phyloP scores from a whole-genome alignment of 2,888 invertebrate genomes.

The Rutpela maculata region DNA sequence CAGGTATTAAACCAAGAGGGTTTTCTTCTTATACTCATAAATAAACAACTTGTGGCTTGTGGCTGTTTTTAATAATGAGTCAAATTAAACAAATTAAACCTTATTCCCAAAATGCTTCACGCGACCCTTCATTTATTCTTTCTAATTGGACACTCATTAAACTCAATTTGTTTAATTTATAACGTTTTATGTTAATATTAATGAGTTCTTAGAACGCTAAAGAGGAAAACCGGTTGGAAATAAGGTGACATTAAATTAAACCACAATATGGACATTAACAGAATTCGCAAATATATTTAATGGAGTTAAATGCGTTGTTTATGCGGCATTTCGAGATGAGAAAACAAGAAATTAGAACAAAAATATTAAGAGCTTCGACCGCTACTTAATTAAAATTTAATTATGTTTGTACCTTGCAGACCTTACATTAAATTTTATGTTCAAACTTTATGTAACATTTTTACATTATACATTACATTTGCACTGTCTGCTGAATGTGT shows the following conservation, averaged over 20 bases:
- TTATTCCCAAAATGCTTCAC: constrained; percentile 12
- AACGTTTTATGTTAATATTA: constrained; percentile 13
- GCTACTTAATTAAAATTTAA: neutral
- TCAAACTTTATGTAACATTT: too few species aligned
- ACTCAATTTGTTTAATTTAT: constrained; percentile 30
- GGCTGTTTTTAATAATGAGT: neutral
- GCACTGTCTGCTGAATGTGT: too few species aligned
- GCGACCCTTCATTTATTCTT: constrained; percentile 1
- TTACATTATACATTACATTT: too few species aligned
- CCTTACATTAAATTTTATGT: neutral
- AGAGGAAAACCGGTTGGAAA: neutral
- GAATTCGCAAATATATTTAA: constrained; percentile 2
- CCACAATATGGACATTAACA: neutral
- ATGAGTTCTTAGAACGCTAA: neutral
- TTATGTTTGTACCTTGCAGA: neutral
- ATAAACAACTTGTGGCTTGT: too few species aligned
- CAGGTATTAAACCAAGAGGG: too few species aligned
- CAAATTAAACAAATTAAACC: constrained; percentile 12
- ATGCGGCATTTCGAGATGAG: neutral
- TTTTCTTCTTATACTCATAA: too few species aligned
- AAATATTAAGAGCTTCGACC: neutral
- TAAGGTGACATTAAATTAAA: neutral
- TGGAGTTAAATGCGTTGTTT: neutral
- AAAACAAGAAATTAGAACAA: neutral
- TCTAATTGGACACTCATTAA: neutral